These are phyloP conservation scores for Dendrolimus kikuchii DNA, from an alignment of 1,140 invertebrate genomes.

Conservation along the genomic window DNA sequence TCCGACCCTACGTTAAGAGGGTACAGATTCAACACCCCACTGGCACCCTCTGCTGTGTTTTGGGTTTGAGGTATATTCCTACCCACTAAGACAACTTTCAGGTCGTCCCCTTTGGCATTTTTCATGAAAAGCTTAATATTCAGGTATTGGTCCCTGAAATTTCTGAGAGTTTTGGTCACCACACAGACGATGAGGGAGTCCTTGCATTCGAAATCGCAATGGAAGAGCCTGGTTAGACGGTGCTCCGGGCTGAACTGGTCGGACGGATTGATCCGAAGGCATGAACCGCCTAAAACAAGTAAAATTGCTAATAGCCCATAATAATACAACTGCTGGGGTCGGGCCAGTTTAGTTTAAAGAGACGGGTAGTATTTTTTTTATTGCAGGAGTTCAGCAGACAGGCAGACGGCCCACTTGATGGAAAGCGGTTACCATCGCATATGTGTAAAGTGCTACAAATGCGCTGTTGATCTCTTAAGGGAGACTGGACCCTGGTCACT, in stretches of 20 bases:
- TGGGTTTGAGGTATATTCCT: slow-evolving; percentile 9
- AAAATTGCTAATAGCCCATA: too few species aligned
- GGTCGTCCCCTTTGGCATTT: slow-evolving; percentile 5
- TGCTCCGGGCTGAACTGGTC: slow-evolving; percentile 27
- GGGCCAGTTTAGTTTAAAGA: too few species aligned
- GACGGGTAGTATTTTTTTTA: too few species aligned
- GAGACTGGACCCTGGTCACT: too few species aligned
- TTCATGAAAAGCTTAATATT: slow-evolving; percentile 31
- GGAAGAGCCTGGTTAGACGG: slow-evolving; percentile 34
- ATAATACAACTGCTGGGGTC: too few species aligned
- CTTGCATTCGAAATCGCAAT: slow-evolving; percentile 40
- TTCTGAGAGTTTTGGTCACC: slow-evolving; percentile 38
- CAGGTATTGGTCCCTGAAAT: slow-evolving; percentile 28
- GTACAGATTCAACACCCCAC: slow-evolving; percentile 15
- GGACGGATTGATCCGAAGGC: slow-evolving; percentile 40
- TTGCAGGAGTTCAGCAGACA: too few species aligned
- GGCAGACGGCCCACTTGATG: too few species aligned
- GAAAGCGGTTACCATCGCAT: too few species aligned
- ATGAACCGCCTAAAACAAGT: slow-evolving; percentile 32
- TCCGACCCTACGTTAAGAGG: slow-evolving; percentile 16
- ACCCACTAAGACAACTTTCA: slow-evolving; percentile 31
- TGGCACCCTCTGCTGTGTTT: background rate
- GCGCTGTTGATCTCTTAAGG: too few species aligned
- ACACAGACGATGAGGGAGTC: slow-evolving; percentile 40
- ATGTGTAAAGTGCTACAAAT: too few species aligned